A percentile compares a stretch with the other conserved stretches of the same genome.
phyloP scores from a whole-genome alignment of 2,888 invertebrate genomes.

The Ptilodon capucinus region DNA sequence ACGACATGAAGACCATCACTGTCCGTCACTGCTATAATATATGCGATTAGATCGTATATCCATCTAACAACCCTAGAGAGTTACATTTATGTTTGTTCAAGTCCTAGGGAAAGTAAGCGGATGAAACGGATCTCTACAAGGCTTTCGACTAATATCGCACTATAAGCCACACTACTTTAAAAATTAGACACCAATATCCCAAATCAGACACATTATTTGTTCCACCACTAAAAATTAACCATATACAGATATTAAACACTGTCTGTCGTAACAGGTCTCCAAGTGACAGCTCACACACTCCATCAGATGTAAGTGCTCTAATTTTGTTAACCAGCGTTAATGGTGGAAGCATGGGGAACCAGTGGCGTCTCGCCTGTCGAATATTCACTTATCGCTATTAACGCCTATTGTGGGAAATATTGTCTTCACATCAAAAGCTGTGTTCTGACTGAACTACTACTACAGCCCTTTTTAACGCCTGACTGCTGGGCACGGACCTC shows the following conservation, averaged over 20 bases:
- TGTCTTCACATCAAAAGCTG: conserved; percentile 35
- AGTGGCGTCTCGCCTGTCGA: neutral
- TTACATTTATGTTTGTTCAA: no score
- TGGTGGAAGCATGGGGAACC: neutral
- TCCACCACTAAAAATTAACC: neutral
- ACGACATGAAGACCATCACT: no score
- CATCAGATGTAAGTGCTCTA: conserved; percentile 10
- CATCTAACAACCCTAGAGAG: no score
- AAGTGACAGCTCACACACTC: neutral
- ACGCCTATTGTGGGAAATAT: conserved; percentile 46
- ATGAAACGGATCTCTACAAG: no score
- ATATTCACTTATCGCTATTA: conserved; percentile 45
- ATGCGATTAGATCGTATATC: no score
- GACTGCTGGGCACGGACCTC: no score
- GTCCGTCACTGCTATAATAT: no score
- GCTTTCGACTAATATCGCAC: neutral
- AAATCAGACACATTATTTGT: neutral
- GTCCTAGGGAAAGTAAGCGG: no score
- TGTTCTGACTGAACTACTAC: no score
- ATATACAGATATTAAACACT: neutral
- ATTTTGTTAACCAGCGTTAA: conserved; percentile 17
- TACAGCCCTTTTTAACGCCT: no score
- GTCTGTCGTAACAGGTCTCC: neutral
- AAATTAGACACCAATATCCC: neutral
- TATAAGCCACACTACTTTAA: neutral